Conservation (phyloP, 1,140 invertebrate genomes). For the Lycorma delicatula region DNA sequence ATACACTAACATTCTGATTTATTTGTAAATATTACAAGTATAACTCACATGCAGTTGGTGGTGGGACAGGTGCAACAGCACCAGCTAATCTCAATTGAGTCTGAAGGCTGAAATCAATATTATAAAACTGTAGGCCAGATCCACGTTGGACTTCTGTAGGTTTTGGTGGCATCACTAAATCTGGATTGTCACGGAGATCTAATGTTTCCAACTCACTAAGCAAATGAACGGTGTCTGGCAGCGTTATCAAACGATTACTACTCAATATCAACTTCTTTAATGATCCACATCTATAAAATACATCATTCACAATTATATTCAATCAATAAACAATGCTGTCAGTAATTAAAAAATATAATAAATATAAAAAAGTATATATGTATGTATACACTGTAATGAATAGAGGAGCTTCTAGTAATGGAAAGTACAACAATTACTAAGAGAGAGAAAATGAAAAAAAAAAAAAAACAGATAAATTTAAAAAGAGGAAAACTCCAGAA, state of each 20-base stretch:
- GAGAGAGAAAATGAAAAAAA: no score
- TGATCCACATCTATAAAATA: slow-evolving; percentile 74
- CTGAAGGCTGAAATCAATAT: slow-evolving; percentile 97
- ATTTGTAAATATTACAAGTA: slow-evolving; percentile 7
- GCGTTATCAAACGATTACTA: slow-evolving; percentile 87
- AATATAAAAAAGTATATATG: no score
- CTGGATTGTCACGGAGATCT: slow-evolving; percentile 89
- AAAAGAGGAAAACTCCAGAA: no score
- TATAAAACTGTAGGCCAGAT: slow-evolving; percentile 90
- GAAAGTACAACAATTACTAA: no score
- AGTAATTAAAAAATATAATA: no score
- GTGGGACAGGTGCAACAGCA: slow-evolving; percentile 67
- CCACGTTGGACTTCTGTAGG: slow-evolving; percentile 70
- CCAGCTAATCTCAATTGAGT: slow-evolving; percentile 89
- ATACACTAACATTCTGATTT: no score
- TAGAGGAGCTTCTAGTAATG: no score
- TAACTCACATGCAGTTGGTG: slow-evolving; percentile 51
- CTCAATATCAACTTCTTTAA: slow-evolving; percentile 91
- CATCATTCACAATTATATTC: no score
- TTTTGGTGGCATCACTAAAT: slow-evolving; percentile 96
- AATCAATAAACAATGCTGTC: no score
- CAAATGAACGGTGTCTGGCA: slow-evolving; percentile 96
- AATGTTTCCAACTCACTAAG: slow-evolving; percentile 82
- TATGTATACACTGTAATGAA: no score
- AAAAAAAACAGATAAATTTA: no score